Base-by-base conservation (phyloP, 2,888 invertebrate species). In the Dorcus parallelipipedus region DNA sequence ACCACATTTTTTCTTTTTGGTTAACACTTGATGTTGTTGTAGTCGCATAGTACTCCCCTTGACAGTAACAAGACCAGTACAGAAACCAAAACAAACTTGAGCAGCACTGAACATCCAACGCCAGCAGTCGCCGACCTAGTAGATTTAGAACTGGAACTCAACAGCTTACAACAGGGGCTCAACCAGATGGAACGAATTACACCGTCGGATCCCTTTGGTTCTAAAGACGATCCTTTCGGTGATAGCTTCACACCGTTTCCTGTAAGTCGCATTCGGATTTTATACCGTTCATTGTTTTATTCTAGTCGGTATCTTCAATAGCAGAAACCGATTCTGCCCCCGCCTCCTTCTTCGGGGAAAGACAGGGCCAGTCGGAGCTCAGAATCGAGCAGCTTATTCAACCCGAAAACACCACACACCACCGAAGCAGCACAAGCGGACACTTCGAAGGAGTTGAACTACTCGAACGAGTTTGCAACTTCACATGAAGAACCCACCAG, bases 171-270 rank as follows among this genome's bases (percentile, higher is more conserved):
- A 73, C 86, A 93, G 66, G 94, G 94, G 2, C 87, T 94, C 62
- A 89, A 91, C 65, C 93, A 94, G 79, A 92, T 94, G 83, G 93
- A 93, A 76, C 86, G 91, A 58, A 88, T 93, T 39, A 93, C 93
- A 3, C 88, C 88, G 7, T 87, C 85, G 39, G 87, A 87, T 71
- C 83, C 84, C 2, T 81, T 81, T 68, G 81, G 82, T 45, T 84
- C 88, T 2, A 80, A 84, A 3, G 83, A 82, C 53, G 89, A 89
- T 81, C 88, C 89, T 0, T 89, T 89, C 72, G 90, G 89, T 4
- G 90, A 90, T 76, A 89, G 89, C 39, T 90, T 90, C 71, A 86
- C 86, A 49, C 82, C 80, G 61, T 80, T 81, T 72, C 80, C 82
- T 45, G 73, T 72, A 67, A 69, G 67, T 56, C 7, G 26, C 26